Evolutionary conservation across 2,113 vertebrate genomes (phyloP), one percentile per base, ranked within the genome.

Genomic region (Pristiophorus japonicus): DNA sequence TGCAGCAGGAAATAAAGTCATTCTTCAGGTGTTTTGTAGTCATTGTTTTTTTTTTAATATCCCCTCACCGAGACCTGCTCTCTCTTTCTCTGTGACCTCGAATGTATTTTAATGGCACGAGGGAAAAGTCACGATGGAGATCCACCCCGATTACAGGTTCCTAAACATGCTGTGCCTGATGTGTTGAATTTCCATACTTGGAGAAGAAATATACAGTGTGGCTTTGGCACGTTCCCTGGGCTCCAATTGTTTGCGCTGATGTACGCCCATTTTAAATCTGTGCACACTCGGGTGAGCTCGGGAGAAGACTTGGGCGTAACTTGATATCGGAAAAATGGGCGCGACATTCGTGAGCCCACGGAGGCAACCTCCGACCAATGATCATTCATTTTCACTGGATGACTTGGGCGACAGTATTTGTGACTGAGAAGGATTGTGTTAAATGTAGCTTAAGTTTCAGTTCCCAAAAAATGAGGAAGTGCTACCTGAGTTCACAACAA

Each of bases 391-490:
- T 22, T 67, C 38, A 0, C 38, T 12, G 62, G 6, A 1, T 6
- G 66, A 16, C 12, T 62, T 1, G n/a, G 12, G 10, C n/a, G 38
- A 38, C 30, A 27, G 45, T 34, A 65, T 92, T 65, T 51, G 51
- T 51, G n/a, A n/a, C n/a, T n/a, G n/a, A n/a, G n/a, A n/a, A n/a
- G n/a, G n/a, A n/a, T n/a, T n/a, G n/a, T n/a, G n/a, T n/a, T n/a
- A n/a, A n/a, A n/a, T n/a, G 1, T 12, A 5, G 47, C 11, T 30
- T 20, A 70, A 47, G 24, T 94, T 94, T 94, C 65, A 51, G 22
- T 47, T 94, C 51, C 93, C n/a, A 51, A 30, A 51, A 51, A 94
- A 94, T 70, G 93, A 70, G 93, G 93, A 94, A 94, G 38, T 27
- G 27, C 18, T 34, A 20, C 59, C 78, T 7, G 51, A 11, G 87